Percentiles rank a stretch among this genome's conserved stretches.
phyloP scores from a whole-genome alignment of 2,113 vertebrate species.

The Arothron firmamentum region DNA sequence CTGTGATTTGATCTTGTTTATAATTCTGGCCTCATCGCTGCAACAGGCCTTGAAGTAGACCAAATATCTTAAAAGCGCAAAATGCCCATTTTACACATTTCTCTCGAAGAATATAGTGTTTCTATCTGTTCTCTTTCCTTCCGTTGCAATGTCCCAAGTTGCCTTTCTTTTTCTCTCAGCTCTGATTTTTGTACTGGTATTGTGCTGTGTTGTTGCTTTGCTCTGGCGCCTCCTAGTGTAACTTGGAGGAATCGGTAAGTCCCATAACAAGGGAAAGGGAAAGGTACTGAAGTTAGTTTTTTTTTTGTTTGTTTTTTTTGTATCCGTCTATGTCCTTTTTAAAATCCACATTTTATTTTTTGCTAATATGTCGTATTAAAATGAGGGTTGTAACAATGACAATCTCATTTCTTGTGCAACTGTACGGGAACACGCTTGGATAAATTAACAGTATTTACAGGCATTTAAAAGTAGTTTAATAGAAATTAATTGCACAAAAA shows the following conservation, averaged over 20 bases:
- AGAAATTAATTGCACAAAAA: too few species aligned
- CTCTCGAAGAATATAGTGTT: slow-evolving; percentile 63
- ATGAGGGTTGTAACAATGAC: slow-evolving; percentile 38
- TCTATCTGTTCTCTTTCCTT: slow-evolving; percentile 53
- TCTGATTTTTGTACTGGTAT: slow-evolving; percentile 68
- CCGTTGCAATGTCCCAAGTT: slow-evolving; percentile 70
- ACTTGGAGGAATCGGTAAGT: slow-evolving; percentile 49
- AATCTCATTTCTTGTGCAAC: slow-evolving; percentile 25
- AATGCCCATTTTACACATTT: slow-evolving; percentile 57
- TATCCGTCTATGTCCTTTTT: slow-evolving; percentile 61
- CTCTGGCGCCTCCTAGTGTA: slow-evolving; percentile 72
- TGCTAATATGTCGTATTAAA: slow-evolving; percentile 62
- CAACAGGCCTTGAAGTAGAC: slow-evolving; percentile 72
- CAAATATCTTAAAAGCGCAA: slow-evolving; percentile 71
- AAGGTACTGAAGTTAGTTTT: slow-evolving; percentile 69
- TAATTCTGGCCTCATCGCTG: slow-evolving; percentile 60
- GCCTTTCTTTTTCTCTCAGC: slow-evolving; percentile 72
- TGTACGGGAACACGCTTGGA: background rate
- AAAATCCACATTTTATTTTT: slow-evolving; percentile 44
- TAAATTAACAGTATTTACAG: background rate
- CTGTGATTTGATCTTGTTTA: slow-evolving; percentile 63
- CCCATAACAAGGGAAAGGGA: slow-evolving; percentile 51
- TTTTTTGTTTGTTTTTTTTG: slow-evolving; percentile 69
- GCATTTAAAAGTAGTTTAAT: too few species aligned
- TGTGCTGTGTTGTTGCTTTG: slow-evolving; percentile 74